phyloP scores from a whole-genome alignment of 2,113 vertebrate genomes.

The Picathartes gymnocephalus region DNA sequence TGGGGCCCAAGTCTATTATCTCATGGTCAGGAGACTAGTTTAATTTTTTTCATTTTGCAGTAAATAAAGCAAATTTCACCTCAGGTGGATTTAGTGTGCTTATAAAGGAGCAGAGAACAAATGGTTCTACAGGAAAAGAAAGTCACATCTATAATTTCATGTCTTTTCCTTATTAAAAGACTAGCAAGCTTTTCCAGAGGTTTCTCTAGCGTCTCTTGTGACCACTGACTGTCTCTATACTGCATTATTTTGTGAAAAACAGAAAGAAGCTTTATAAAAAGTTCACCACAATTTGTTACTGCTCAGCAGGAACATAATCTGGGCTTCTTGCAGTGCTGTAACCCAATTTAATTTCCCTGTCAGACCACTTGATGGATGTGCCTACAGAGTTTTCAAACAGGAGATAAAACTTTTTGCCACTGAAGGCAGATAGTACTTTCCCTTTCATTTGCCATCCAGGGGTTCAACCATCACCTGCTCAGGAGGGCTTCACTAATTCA shows the following conservation, averaged over 20 bases:
- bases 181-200: neutral
- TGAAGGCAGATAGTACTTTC: neutral
- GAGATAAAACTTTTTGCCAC: constrained; percentile 46
- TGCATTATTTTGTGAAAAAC: constrained; percentile 9
- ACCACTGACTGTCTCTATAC: neutral
- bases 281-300: constrained; percentile 46
- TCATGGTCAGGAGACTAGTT: neutral
- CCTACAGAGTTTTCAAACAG: constrained; percentile 31
- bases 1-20: neutral
- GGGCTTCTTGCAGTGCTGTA: constrained; percentile 49
- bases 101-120: neutral
- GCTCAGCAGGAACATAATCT: constrained; percentile 37
- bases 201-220: neutral
- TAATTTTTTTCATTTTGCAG: neutral
- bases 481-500: neutral
- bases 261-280: neutral
- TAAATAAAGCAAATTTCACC: neutral
- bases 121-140: neutral
- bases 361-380: constrained; percentile 56
- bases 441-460: neutral
- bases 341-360: constrained; percentile 62
- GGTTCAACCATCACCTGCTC: neutral
- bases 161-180: neutral
- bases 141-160: neutral
- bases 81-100: neutral